Evolutionary conservation across 2,797 vertebrate species (phyloP).

Genomic region (Sebastiscus albofasciatus): DNA sequence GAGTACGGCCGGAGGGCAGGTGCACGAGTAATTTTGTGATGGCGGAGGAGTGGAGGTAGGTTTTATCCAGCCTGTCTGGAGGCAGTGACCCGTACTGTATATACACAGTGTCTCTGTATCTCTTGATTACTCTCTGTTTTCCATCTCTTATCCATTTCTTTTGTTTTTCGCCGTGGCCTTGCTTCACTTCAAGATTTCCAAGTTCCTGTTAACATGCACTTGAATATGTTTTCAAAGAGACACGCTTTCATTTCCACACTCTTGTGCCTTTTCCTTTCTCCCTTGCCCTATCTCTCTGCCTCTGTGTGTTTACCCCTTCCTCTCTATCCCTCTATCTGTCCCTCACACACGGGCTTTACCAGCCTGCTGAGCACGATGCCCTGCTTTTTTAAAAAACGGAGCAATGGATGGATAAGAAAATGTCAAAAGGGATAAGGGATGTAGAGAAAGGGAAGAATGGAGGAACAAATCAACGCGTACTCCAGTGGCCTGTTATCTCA

Average conservation of each 20-base stretch:
- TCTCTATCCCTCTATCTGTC: slow-evolving; percentile 72
- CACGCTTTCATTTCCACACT: slow-evolving; percentile 39
- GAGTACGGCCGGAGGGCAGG: slow-evolving; percentile 57
- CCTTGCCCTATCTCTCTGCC: slow-evolving; percentile 43
- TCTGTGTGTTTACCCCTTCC: slow-evolving; percentile 43
- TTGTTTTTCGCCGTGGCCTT: not conserved
- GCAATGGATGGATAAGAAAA: slow-evolving; percentile 69
- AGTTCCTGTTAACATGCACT: slow-evolving; percentile 16
- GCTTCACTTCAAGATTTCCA: slow-evolving; percentile 41
- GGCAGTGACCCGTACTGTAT: slow-evolving; percentile 55
- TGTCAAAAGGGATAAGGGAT: slow-evolving; percentile 55
- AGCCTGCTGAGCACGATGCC: slow-evolving; percentile 64
- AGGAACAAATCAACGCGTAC: slow-evolving; percentile 67
- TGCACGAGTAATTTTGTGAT: slow-evolving; percentile 65
- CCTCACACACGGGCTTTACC: slow-evolving; percentile 69
- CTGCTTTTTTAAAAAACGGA: slow-evolving; percentile 40
- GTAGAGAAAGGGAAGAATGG: slow-evolving; percentile 56
- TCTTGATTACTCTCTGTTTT: slow-evolving; percentile 33
- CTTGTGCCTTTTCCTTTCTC: slow-evolving; percentile 48
- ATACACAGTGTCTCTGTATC: slow-evolving; percentile 19
- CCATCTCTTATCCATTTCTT: not conserved
- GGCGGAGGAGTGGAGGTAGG: slow-evolving; percentile 54
- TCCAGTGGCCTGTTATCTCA: slow-evolving; percentile 80
- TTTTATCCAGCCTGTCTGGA: slow-evolving; percentile 54
- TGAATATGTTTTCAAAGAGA: slow-evolving; percentile 37